Conservation (phyloP, 2,113 vertebrate species). For the Geococcyx californianus region DNA sequence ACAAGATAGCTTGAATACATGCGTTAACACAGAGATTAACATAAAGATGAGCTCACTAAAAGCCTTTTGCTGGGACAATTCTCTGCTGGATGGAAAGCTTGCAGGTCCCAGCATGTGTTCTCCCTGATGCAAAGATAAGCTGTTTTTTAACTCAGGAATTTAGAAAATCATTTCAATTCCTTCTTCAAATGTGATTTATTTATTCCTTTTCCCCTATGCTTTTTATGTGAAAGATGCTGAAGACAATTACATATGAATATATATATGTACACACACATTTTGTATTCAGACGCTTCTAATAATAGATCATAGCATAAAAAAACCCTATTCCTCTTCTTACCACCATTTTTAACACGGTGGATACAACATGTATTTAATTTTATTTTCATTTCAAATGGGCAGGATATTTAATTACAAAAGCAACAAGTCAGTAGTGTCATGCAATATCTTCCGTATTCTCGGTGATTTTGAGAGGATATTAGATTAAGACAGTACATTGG, state of each 20-base stretch:
- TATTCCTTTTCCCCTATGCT: not conserved
- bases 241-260: not conserved
- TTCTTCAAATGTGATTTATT: not conserved
- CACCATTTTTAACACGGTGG: not conserved
- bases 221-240: not conserved
- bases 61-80: conserved; percentile 19
- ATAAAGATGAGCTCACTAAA: conserved; percentile 1
- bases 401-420: not conserved
- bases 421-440: not conserved
- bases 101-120: conserved; percentile 4
- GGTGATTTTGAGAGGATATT: not conserved
- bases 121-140: not conserved
- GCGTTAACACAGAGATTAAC: conserved; percentile 18
- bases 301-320: not conserved
- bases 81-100: conserved; percentile 18
- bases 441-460: not conserved
- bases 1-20: not conserved
- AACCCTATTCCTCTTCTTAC: not conserved
- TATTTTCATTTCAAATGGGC: not conserved
- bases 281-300: not conserved
- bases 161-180: not conserved
- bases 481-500: not conserved
- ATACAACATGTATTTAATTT: not conserved
- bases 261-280: not conserved
- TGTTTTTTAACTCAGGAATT: not conserved